phyloP scores from a whole-genome alignment of 2,113 vertebrate species.

The Sylvia atricapilla region DNA sequence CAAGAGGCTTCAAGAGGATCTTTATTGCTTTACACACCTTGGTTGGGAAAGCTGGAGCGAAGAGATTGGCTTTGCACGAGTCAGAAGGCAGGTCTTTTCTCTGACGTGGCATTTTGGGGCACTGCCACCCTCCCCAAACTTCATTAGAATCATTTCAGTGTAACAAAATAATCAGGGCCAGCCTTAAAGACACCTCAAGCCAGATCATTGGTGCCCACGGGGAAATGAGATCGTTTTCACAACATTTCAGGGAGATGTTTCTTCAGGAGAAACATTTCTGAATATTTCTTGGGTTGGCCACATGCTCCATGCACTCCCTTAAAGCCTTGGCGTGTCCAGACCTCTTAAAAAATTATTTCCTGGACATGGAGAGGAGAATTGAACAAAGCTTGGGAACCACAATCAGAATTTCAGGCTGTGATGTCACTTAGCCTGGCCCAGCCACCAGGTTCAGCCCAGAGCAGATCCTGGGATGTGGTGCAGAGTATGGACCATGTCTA shows the following conservation, averaged over 20 bases:
- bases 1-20: neutral
- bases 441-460: neutral
- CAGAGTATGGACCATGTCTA: neutral
- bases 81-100: neutral
- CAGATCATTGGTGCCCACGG: rapidly evolving
- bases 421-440: neutral
- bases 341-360: neutral
- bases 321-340: neutral
- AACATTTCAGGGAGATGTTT: neutral
- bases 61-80: neutral
- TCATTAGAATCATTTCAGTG: neutral
- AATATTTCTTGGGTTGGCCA: neutral
- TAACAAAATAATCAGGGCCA: neutral
- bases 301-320: neutral
- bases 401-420: neutral
- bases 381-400: neutral
- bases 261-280: neutral
- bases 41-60: neutral
- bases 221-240: neutral
- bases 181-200: neutral
- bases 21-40: neutral
- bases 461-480: neutral
- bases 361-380: neutral
- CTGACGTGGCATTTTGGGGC: rapidly evolving
- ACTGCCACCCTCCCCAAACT: neutral